Base-by-base conservation (phyloP, 2,113 vertebrate species). In the Thalassoma bifasciatum region DNA sequence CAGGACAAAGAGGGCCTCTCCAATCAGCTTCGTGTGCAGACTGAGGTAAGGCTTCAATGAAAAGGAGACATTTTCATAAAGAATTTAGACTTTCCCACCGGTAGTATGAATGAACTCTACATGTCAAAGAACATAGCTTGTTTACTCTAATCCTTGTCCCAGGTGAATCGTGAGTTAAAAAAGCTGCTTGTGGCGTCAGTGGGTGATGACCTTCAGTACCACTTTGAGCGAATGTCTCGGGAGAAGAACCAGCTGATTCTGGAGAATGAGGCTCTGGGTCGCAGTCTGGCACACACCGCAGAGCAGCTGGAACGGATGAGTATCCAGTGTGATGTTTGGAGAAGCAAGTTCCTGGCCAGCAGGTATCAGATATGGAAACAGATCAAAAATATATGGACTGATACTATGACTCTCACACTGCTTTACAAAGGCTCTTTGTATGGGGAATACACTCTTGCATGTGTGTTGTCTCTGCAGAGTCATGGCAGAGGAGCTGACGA, bases 311-410 rank as follows among this genome's bases (percentile, higher is more conserved):
- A 99, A 79, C 94, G 97, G 14, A 98, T 96, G 96, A 98, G 96
- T 6, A 99, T 99, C 77, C 98, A 99, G 50, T 98, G 97, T 69
- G 98, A 99, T 0, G 98, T 99, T n/a, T 99, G 98, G 98, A 94
- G 97, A 87, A 99, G 97, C 92, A 99, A 99, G 92, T 99, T 99
- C 89, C 93, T 99, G 2, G 98, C 98, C 59, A 99, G 97, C 95
- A 96, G 97, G 98, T 99, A 92, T 19, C 44, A 62, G 64, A 50
- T 36, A 3, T 8, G 51, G 5, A 36, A 42, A 11, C 2, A 40
- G 8, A 47, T 50, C 6, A 17, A 22, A 12, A 12, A 4, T 8
- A 50, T 2, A 30, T 13, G 17, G 17, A 0, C 0, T 23, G 23
- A n/a, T n/a, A n/a, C n/a, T n/a, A n/a, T n/a, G n/a, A n/a, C n/a